Evolutionary conservation across 2,113 vertebrate species (phyloP), one percentile per base, ranked within the genome.

Genomic region (Benitochromis conjunctus): DNA sequence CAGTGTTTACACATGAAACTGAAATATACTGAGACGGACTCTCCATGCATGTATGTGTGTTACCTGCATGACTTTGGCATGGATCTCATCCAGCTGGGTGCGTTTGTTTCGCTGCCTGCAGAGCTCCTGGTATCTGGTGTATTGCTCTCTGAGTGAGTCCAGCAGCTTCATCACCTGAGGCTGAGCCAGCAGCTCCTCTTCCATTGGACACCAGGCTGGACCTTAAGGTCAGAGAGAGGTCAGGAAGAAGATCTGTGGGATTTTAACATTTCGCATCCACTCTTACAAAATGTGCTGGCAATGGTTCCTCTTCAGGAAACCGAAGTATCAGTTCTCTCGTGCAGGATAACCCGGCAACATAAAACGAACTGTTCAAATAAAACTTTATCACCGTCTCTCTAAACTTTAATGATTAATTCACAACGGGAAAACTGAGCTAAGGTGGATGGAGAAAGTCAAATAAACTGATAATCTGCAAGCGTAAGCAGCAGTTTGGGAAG

Each of bases 51-150:
- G 9, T 54, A 43, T 7, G 19, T 3, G n/a, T 16, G 58, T 93
- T 95, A 99, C 98, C 98, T 99, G 98, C 98, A 98, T 99, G 92
- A 99, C 98, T 92, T 99, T 99, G 96, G 98, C 96, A 21, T 99
- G 98, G 88, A 99, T 98, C 92, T 99, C 98, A 80, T 99, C 98
- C 0, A 99, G 96, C 86, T 99, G 99, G 0, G 97, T 97, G 80
- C 98, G 98, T n/a, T 99, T 99, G 95, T 97, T 99, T 2, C 98
- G 96, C 55, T 98, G 99, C 6, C 99, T 94, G 85, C 99, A 99
- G 4, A 99, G 97, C 89, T 99, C 98, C 94, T 99, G 99, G 94
- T 99, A 99, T 79, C 96, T 96, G 0, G 98, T 99, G 85, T 99
- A 99, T 38, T 99, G 98, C 87, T 99, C 98, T 78, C 98, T 93